Conservation (phyloP, 2,113 vertebrate genomes). For the Alaudala cheleensis region DNA sequence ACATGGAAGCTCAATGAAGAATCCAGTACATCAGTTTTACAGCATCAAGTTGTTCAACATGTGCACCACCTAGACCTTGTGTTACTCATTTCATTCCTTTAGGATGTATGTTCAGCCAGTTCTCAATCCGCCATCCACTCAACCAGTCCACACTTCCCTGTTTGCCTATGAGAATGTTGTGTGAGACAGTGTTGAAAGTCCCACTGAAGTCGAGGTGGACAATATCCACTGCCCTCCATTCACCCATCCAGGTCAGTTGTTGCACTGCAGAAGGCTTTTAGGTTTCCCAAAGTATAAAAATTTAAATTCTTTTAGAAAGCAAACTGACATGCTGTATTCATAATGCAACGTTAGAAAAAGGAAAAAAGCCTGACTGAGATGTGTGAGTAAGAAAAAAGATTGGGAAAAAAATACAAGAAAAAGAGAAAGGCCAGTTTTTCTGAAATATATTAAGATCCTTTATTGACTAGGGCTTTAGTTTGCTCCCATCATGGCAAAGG, state of each 20-base stretch:
- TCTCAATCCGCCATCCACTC: not conserved
- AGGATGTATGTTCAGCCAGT: not conserved
- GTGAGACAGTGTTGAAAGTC: not conserved
- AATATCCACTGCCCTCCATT: too few species aligned
- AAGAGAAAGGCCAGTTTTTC: not conserved
- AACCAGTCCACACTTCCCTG: not conserved
- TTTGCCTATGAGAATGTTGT: not conserved
- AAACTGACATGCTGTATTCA: not conserved
- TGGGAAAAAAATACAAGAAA: not conserved
- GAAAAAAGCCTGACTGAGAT: not conserved
- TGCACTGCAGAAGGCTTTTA: not conserved
- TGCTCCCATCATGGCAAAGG: not conserved
- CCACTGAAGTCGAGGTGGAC: not conserved
- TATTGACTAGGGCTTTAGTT: not conserved
- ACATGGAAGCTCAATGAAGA: not conserved
- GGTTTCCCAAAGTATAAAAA: not conserved
- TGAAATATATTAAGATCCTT: not conserved
- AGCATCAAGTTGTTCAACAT: not conserved
- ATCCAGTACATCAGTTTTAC: not conserved
- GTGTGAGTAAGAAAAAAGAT: not conserved
- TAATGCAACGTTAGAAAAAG: not conserved
- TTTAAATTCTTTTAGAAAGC: not conserved
- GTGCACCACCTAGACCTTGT: not conserved
- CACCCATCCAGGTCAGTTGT: not conserved
- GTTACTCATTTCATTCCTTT: not conserved